phyloP scores from a whole-genome alignment of 2,888 invertebrate species.

The Noctua janthina region DNA sequence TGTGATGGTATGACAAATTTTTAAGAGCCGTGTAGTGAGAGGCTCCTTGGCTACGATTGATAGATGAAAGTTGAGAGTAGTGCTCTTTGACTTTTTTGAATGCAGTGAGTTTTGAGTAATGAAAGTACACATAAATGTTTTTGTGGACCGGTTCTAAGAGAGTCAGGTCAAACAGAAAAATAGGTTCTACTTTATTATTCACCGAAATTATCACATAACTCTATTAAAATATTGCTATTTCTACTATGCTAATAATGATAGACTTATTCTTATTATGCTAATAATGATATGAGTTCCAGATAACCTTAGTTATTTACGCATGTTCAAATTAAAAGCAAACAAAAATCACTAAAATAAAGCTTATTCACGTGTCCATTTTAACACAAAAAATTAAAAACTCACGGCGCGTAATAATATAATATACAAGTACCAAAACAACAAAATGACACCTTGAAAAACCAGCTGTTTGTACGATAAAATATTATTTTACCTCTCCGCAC shows the following conservation, averaged over 20 bases:
- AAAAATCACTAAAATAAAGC: not conserved
- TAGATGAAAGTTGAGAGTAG: not conserved
- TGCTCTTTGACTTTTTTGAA: not conserved
- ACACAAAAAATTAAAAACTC: not conserved
- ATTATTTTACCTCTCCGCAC: not conserved
- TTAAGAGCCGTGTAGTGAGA: not conserved
- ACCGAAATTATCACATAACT: not conserved
- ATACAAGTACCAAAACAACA: not conserved
- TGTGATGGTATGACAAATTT: constrained; percentile 26
- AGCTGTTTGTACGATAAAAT: not conserved
- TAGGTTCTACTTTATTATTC: not conserved
- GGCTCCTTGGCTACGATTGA: not conserved
- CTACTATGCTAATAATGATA: too few relatives aligned
- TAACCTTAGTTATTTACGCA: not conserved
- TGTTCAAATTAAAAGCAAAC: not conserved
- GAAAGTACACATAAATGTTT: not conserved
- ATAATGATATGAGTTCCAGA: not conserved
- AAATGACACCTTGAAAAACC: not conserved
- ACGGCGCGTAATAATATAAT: too few relatives aligned
- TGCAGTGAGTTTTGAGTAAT: not conserved
- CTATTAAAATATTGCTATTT: not conserved
- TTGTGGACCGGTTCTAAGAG: not conserved
- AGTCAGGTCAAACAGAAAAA: not conserved
- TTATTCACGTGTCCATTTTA: not conserved
- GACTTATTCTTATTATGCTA: too few relatives aligned